Evolutionary conservation across 1,140 invertebrate species (phyloP).

Genomic region (Bilobella aurantiaca): DNA sequence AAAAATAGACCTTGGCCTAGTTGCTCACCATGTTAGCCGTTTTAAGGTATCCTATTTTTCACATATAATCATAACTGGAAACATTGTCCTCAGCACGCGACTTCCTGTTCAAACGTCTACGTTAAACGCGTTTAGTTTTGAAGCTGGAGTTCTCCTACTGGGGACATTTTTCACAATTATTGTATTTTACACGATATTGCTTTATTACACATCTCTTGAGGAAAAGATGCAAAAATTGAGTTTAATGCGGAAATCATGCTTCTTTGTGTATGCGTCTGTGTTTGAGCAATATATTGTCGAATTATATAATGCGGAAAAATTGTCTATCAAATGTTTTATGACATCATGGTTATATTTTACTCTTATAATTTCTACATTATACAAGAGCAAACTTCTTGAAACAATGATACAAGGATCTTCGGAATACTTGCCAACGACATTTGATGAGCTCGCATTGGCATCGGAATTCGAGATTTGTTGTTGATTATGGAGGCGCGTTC

Average conservation of each 20-base stretch:
- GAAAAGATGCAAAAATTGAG: not conserved
- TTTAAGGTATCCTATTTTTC: not conserved
- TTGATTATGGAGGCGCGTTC: not conserved
- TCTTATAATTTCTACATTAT: not conserved
- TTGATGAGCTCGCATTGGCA: not conserved
- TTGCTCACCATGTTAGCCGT: too few relatives aligned
- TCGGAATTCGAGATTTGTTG: not conserved
- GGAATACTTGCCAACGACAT: not conserved
- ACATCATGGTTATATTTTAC: not conserved
- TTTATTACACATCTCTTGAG: not conserved
- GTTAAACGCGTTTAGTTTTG: not conserved
- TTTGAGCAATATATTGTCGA: not conserved
- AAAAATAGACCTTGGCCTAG: too few relatives aligned
- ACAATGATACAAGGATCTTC: not conserved
- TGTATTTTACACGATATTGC: not conserved
- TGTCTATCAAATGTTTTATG: not conserved
- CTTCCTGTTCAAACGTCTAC: not conserved
- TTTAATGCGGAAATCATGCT: not conserved
- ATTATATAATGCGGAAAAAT: not conserved
- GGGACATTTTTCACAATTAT: not conserved
- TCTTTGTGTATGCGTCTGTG: not conserved
- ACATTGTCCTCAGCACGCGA: not conserved
- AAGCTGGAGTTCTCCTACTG: not conserved
- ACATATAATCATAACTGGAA: not conserved
- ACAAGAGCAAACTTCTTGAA: not conserved